phyloP scores from a whole-genome alignment of 2,113 vertebrate species.

The Datnioides undecimradiatus region DNA sequence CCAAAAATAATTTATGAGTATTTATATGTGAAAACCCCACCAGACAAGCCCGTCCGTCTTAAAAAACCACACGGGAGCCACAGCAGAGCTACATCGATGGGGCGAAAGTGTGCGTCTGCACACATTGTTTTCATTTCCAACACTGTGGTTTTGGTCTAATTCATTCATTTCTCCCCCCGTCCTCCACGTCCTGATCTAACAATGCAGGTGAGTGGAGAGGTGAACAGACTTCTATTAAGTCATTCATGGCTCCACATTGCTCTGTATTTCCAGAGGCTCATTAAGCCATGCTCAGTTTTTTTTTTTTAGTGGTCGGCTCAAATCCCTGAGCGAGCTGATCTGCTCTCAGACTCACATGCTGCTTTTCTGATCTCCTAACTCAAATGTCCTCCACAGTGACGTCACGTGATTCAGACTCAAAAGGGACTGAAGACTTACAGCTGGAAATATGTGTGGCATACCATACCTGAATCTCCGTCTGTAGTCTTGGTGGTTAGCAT shows the following conservation, averaged over 20 bases:
- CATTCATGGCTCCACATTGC: neutral
- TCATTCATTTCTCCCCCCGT: neutral
- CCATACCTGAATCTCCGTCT: no score
- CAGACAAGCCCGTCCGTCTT: neutral
- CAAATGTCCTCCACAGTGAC: no score
- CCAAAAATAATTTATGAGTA: conserved; percentile 5
- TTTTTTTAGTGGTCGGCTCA: neutral
- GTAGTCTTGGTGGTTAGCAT: no score
- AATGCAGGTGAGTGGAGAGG: neutral
- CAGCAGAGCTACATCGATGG: neutral
- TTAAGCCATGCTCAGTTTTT: neutral
- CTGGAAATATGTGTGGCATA: no score
- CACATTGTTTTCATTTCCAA: neutral
- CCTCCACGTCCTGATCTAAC: neutral
- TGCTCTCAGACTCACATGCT: no score
- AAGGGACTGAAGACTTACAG: no score
- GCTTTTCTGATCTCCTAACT: no score
- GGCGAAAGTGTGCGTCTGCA: neutral
- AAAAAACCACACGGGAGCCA: neutral
- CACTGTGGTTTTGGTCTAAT: neutral
- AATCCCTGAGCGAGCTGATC: neutral
- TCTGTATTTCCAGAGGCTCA: neutral
- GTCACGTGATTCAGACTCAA: no score
- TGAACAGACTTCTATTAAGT: neutral
- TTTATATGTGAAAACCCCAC: neutral